phyloP scores from a whole-genome alignment of 2,888 invertebrate species.

The Metellina segmentata region DNA sequence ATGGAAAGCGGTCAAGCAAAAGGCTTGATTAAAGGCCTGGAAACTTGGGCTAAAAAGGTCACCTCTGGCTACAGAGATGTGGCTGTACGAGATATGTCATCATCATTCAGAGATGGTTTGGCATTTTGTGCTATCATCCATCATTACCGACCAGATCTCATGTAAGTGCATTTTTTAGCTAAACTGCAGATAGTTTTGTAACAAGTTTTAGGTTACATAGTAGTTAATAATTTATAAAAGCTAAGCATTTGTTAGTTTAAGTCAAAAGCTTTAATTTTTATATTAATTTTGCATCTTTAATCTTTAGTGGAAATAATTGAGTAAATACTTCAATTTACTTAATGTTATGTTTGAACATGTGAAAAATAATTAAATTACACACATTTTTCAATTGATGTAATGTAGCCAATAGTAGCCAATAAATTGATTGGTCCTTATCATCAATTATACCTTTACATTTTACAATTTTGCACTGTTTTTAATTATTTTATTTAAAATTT shows the following conservation, averaged over 20 bases:
- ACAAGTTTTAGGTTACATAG: not conserved
- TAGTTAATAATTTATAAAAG: not conserved
- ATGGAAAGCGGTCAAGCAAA: conserved; percentile 65
- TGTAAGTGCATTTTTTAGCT: conserved; percentile 86
- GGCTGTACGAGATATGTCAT: conserved; percentile 95
- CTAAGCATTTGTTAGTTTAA: not conserved
- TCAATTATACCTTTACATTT: too few species aligned
- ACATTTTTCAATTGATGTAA: too few species aligned
- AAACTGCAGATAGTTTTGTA: not conserved
- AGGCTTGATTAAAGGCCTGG: conserved; percentile 91
- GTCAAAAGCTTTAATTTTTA: too few species aligned
- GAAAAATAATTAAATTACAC: too few species aligned
- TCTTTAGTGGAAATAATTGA: not conserved
- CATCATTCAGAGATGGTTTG: conserved; percentile 96
- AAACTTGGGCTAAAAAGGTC: conserved; percentile 94
- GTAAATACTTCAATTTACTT: not conserved
- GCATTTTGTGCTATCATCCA: conserved; percentile 98
- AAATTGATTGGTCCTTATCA: too few species aligned
- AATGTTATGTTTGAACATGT: too few species aligned
- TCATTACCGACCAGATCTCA: conserved; percentile 95
- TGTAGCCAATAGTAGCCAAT: too few species aligned
- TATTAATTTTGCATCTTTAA: too few species aligned
- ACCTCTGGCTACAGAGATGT: conserved; percentile 94
- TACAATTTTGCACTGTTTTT: too few species aligned
- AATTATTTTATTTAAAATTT: too few species aligned